Evolutionary conservation across 2,888 invertebrate species (phyloP), one percentile per base, ranked within the genome.

Genomic region (Thalpophila matura): DNA sequence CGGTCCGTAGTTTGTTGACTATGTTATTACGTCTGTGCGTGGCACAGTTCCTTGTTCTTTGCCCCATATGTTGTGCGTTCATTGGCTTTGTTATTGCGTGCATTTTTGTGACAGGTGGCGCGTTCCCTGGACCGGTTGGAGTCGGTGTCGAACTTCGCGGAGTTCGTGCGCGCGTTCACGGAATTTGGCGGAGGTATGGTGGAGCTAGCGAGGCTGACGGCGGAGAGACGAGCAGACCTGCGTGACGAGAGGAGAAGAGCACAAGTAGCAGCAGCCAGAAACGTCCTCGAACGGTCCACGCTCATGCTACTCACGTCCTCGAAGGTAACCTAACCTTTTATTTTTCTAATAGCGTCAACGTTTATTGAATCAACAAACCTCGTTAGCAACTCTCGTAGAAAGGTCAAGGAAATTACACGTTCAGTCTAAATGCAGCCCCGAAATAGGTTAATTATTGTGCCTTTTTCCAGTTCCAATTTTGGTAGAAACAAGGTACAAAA

Each of bases 161-260:
- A 99, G 93, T 99, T 99, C 91, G 99, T 99, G 59, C 98, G 99
- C 88, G 99, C 99, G 20, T 99, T 99, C 95, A 99, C 99, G 79
- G 98, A 99, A 90, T 99, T 99, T 90, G 99, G 99, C 37, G 98
- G 98, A 20, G 99, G 99, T 91, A 99, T 99, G 99, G 99, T 99
- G 74, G 99, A 99, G 90, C 95, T 99, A 79, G 99, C 99, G 22
- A 98, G 99, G 89, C 96, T 99, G 64, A 99, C 99, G 18, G 99
- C 96, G 33, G 97, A 97, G 85, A 91, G 96, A 68, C 96, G 97
- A 83, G 98, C 98, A 85, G 99, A 98, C 88, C 95, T 98, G 59
- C 97, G 98, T 83, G 99, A 99, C 91, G 99, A 99, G 90, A 96
- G 99, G 82, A 96, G 99, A 80, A 95, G 98, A 83, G 99, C 99